Percentiles rank a stretch among this genome's conserved stretches.
phyloP scores from a whole-genome alignment of 2,888 invertebrate species.

The Nesidiocoris tenuis region DNA sequence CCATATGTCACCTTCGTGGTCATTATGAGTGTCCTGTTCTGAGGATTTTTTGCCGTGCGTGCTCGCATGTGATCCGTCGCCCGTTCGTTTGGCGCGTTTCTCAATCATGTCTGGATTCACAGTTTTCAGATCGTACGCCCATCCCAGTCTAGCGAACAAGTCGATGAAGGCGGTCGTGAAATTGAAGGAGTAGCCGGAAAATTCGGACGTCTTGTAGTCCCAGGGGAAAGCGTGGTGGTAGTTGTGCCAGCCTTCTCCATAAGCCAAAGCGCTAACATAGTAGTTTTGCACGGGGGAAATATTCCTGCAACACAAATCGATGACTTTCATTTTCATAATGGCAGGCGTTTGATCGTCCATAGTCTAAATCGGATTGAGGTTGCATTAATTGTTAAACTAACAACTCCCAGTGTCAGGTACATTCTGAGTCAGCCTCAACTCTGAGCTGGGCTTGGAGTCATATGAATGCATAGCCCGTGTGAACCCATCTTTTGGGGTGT shows the following conservation, averaged over 20 bases:
- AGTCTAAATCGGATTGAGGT: background rate
- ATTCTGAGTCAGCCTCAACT: too few relatives aligned
- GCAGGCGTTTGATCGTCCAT: background rate
- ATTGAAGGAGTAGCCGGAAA: conserved; percentile 63
- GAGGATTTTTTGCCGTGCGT: background rate
- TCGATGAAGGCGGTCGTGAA: conserved; percentile 56
- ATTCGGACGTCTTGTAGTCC: conserved; percentile 74
- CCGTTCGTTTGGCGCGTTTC: conserved; percentile 69
- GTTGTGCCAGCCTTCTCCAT: conserved; percentile 84
- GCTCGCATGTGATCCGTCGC: conserved; percentile 62
- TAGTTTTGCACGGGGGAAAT: conserved; percentile 69
- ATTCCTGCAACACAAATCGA: conserved; percentile 59
- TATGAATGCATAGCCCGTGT: too few relatives aligned
- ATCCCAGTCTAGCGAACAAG: conserved; percentile 68
- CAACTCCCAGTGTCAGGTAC: too few relatives aligned
- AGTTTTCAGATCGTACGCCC: conserved; percentile 81
- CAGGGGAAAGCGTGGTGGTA: conserved; percentile 87
- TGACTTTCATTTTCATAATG: too few relatives aligned
- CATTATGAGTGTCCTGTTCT: conserved; percentile 54
- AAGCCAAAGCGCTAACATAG: conserved; percentile 65
- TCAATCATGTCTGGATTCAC: conserved; percentile 65
- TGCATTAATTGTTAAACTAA: too few relatives aligned
- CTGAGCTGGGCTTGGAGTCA: too few relatives aligned
- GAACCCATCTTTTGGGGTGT: too few relatives aligned
- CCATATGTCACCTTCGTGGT: conserved; percentile 59